Evolutionary conservation across 2,888 invertebrate species (phyloP), one percentile per base, ranked within the genome.

Genomic region (Sinhomidia bicolor): DNA sequence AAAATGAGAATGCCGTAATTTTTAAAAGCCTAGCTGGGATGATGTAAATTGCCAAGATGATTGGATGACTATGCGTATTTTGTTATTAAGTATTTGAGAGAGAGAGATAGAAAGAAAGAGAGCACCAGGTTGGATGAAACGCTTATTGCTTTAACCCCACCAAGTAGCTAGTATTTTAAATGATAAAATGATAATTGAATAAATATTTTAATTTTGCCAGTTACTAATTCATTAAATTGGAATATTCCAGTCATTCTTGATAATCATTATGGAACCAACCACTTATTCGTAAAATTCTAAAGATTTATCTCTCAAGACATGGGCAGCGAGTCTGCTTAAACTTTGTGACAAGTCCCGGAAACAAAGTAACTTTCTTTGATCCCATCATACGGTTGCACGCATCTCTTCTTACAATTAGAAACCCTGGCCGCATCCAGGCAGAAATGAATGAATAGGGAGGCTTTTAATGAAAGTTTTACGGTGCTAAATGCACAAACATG

Each of bases 401-500:
- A n/a, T 17, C 36, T 36, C n/a, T 36, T 36, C 36, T 5, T 36
- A 5, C 60, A 60, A 26, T 60, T 60, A 74, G 51, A 74, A 74
- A 74, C 74, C 74, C 74, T 74, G 74, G 74, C 74, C 74, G 47
- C 68, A 54, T 1, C 17, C 4, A 68, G 68, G 7, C 41, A 23
- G 36, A 5, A 14, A 68, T 36, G 10, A 68, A 12, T 47, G 47
- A 47, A 47, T 2, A 4, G 17, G 17, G 17, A 20, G 41, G 23
- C 23, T 12, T 4, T 20, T 71, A 51, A 51, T 74, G 1, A n/a
- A 51, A 51, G 26, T 47, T 74, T 74, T 74, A 74, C 47, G 74
- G 47, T 74, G n/a, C 3, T 51, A 51, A 14, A 1, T 65, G 41
- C 41, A 20, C 17, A 17, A 4, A 17, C 9, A 10, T 20, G 32